Evolutionary conservation across 2,888 invertebrate genomes (phyloP).

Genomic region (Apodemia mormo): DNA sequence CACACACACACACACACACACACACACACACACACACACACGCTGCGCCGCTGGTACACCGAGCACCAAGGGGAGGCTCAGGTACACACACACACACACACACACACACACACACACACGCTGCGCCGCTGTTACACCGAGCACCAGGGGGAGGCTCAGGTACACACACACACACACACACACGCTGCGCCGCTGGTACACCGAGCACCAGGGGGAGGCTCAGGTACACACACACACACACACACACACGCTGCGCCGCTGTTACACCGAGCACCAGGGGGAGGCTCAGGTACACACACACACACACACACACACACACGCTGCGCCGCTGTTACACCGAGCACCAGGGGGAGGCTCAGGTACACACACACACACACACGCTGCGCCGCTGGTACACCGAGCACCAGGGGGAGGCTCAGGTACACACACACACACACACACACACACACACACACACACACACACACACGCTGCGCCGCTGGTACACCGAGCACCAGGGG

Average conservation of each 20-base stretch:
- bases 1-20: too few species aligned
- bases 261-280: conserved; percentile 97
- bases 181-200: conserved; percentile 96
- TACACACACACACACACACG: too few species aligned
- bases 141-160: conserved; percentile 85
- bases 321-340: conserved; percentile 96
- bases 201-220: conserved; percentile 90
- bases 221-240: too few species aligned
- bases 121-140: conserved; percentile 96
- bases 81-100: too few species aligned
- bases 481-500: too few species aligned
- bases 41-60: conserved; percentile 96
- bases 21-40: too few species aligned
- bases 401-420: conserved; percentile 85
- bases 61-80: conserved; percentile 89
- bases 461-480: too few species aligned
- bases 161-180: too few species aligned
- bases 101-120: too few species aligned
- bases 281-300: conserved; percentile 59
- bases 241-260: conserved; percentile 93
- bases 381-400: conserved; percentile 96
- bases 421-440: too few species aligned
- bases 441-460: too few species aligned
- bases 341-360: conserved; percentile 85
- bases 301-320: too few species aligned